Evolutionary conservation across 2,797 vertebrate species (phyloP).

Genomic region (Pangasius krempfi): DNA sequence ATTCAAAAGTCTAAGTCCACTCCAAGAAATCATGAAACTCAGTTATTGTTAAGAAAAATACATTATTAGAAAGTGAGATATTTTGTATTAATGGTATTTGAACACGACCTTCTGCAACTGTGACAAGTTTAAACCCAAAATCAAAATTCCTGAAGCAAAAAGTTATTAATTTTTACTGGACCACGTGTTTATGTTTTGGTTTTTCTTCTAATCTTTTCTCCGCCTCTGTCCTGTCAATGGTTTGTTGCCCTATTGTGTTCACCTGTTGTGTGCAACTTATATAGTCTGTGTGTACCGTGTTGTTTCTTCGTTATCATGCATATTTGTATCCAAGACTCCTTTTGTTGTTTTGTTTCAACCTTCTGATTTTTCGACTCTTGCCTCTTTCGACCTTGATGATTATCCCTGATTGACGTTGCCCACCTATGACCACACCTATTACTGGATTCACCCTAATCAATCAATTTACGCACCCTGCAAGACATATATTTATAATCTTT

Average conservation of each 20-base stretch:
- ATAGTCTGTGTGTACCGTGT: neutral
- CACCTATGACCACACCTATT: neutral
- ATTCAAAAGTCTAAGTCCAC: slow-evolving; percentile 1
- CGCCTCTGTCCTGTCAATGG: neutral
- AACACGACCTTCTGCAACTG: neutral
- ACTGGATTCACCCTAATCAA: neutral
- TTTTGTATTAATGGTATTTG: neutral
- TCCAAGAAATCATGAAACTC: neutral
- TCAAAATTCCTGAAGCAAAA: neutral
- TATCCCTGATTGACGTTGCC: neutral
- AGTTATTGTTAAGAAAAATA: neutral
- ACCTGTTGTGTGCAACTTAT: neutral
- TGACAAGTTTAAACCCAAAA: neutral
- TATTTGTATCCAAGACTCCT: neutral
- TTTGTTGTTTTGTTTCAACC: neutral
- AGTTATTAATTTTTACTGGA: neutral
- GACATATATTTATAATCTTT: neutral
- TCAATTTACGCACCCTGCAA: neutral
- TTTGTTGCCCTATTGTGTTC: neutral
- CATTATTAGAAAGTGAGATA: neutral
- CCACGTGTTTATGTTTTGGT: neutral
- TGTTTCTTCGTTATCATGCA: neutral
- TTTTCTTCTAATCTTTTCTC: neutral
- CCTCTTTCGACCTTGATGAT: neutral
- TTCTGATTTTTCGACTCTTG: neutral